Evolutionary conservation across 2,797 vertebrate species (phyloP).

Genomic region (Lophotriccus pileatus): DNA sequence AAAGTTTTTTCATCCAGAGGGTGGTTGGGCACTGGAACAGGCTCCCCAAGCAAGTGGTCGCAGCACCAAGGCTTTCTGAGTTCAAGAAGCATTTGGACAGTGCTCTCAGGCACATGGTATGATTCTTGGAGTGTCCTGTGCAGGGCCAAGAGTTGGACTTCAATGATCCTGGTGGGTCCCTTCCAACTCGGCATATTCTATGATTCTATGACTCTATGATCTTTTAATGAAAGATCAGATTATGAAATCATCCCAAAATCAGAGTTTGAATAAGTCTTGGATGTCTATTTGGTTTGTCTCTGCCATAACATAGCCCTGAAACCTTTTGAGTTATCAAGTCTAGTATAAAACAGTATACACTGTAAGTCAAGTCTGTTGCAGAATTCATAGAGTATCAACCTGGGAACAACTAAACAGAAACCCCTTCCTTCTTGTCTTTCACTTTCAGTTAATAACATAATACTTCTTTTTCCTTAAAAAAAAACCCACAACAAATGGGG

Average conservation of each 20-base stretch:
- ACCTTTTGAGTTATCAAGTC: neutral
- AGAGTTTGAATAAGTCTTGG: neutral
- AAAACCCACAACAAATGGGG: neutral
- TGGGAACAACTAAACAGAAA: neutral
- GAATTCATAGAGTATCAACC: neutral
- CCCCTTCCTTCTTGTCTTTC: neutral
- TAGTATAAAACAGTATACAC: neutral
- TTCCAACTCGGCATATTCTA: neutral
- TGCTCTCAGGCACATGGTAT: neutral
- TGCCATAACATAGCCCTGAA: neutral
- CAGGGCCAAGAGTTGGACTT: neutral
- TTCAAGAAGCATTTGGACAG: neutral
- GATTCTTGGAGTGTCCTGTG: neutral
- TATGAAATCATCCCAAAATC: neutral
- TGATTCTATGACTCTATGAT: neutral
- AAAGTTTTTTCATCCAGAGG: neutral
- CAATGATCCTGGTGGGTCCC: neutral
- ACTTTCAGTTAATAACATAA: neutral
- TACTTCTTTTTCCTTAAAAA: neutral
- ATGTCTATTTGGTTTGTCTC: neutral
- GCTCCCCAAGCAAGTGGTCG: neutral
- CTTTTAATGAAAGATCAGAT: neutral
- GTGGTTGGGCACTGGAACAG: neutral
- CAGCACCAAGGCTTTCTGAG: neutral
- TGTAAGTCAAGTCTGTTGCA: neutral